phyloP scores from a whole-genome alignment of 2,113 vertebrate genomes.

The Mus pahari region DNA sequence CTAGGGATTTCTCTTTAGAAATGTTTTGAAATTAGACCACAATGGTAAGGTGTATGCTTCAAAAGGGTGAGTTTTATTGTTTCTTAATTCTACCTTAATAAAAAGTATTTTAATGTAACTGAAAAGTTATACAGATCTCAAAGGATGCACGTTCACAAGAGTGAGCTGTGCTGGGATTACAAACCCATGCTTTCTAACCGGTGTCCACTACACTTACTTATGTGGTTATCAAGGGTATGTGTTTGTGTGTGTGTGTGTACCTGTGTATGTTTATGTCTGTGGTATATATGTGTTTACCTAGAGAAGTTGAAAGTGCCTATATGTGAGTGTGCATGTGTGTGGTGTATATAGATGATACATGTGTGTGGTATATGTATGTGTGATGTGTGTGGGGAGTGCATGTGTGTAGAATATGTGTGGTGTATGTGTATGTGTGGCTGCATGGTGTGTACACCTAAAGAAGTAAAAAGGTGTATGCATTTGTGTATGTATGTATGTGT shows the following conservation, averaged over 20 bases:
- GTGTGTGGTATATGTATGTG: neutral
- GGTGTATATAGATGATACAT: neutral
- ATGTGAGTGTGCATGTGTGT: neutral
- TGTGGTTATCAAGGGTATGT: neutral
- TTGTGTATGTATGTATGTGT: neutral
- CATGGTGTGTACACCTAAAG: neutral
- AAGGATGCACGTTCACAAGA: neutral
- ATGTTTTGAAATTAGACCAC: slow-evolving; percentile 17
- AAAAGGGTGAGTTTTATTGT: slow-evolving; percentile 26
- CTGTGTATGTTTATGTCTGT: neutral
- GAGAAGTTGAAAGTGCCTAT: neutral
- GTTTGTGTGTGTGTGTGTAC: neutral
- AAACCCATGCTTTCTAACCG: neutral
- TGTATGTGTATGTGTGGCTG: neutral
- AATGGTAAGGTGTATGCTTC: neutral
- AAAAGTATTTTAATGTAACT: slow-evolving; percentile 39
- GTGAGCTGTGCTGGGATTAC: neutral
- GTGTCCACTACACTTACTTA: neutral
- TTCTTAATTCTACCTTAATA: slow-evolving; percentile 54
- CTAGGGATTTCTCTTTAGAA: neutral
- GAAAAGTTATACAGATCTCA: neutral
- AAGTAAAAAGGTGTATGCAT: neutral
- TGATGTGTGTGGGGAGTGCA: neutral
- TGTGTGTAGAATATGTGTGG: neutral
- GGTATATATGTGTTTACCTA: neutral